These are phyloP conservation scores for Anarrhichthys ocellatus DNA, from an alignment of 2,113 vertebrate species.

Conservation along the genomic window DNA sequence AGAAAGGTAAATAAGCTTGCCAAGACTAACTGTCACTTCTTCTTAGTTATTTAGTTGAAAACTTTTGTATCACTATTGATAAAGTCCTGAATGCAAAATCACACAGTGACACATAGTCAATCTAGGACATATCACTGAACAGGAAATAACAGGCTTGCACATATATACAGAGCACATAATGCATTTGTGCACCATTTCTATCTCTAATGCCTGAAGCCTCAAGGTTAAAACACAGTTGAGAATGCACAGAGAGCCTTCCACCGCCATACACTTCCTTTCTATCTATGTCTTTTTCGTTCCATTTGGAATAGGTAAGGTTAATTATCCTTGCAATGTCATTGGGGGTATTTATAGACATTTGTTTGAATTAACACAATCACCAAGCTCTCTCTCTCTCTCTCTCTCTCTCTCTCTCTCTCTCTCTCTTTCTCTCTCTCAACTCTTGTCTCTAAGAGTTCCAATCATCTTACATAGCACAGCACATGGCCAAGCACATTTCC, in stretches of 20 bases:
- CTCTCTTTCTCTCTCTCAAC: background rate
- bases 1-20: background rate
- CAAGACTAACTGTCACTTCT: background rate
- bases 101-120: background rate
- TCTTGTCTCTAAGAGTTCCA: background rate
- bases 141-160: conserved; percentile 46
- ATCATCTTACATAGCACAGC: conserved; percentile 43
- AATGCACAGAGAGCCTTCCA: conserved; percentile 25
- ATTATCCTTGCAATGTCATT: background rate
- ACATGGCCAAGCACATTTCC: conserved; percentile 49
- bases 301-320: conserved; percentile 2
- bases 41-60: background rate
- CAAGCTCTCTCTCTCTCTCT: background rate
- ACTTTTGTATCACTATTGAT: background rate
- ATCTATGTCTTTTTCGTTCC: background rate
- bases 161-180: conserved; percentile 19
- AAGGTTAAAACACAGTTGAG: conserved; percentile 54
- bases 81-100: conserved; percentile 6
- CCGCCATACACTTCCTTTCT: conserved; percentile 28
- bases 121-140: conserved; percentile 30
- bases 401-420: background rate
- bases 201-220: conserved; percentile 33
- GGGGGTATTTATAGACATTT: background rate
- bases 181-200: conserved; percentile 30
- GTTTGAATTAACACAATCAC: conserved; percentile 9